A percentile compares a stretch with the other conserved stretches of the same genome.
These are phyloP conservation scores for Paradisaea rubra DNA, from an alignment of 2,113 vertebrate species.

Conservation along the genomic window DNA sequence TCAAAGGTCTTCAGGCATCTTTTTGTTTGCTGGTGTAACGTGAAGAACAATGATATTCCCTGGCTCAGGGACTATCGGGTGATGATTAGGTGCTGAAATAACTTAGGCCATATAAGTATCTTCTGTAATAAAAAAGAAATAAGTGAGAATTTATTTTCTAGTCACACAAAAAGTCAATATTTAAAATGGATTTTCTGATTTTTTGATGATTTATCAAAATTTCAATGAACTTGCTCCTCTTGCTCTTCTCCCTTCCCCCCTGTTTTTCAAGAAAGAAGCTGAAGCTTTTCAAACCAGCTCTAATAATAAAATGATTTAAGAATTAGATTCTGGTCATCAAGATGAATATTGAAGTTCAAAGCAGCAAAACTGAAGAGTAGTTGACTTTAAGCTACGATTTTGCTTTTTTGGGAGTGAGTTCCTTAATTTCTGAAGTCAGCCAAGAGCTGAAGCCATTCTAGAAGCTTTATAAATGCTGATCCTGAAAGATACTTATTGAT, in stretches of 20 bases:
- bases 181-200: neutral
- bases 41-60: neutral
- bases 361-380: neutral
- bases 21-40: neutral
- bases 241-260: neutral
- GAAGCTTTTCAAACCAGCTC: neutral
- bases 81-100: neutral
- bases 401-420: neutral
- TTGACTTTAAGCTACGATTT: neutral
- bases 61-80: neutral
- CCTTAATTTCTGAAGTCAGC: neutral
- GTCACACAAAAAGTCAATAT: neutral
- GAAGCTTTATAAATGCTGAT: constrained; percentile 22
- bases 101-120: neutral
- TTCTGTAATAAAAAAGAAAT: neutral
- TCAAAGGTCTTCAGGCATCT: neutral
- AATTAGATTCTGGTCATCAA: neutral
- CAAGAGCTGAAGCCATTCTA: neutral
- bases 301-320: neutral
- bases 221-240: neutral
- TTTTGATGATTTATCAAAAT: neutral
- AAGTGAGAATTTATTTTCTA: neutral
- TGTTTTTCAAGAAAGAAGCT: neutral
- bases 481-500: constrained; percentile 30
- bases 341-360: neutral